Conservation (phyloP, 2,113 vertebrate species). For the Malurus elegans region DNA sequence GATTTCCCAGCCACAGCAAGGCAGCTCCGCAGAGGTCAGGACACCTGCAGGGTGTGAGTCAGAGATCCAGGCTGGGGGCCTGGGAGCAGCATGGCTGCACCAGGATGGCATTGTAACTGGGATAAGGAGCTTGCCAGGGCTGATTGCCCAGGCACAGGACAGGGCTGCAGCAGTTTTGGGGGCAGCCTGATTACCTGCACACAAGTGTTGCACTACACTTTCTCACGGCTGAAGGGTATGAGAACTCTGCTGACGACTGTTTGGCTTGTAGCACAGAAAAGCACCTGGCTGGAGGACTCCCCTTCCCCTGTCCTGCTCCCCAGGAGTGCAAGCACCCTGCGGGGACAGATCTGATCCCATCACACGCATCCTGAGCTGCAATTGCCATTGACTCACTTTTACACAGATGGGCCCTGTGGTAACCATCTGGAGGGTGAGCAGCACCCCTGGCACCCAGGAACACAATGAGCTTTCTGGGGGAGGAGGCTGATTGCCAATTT, state of each 20-base stretch:
- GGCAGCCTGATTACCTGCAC: neutral
- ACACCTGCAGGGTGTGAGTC: neutral
- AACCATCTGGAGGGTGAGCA: neutral
- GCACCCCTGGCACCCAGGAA: neutral
- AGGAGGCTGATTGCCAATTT: neutral
- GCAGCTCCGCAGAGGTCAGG: neutral
- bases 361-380: neutral
- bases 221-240: neutral
- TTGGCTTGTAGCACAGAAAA: neutral
- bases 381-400: neutral
- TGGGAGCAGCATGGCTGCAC: neutral
- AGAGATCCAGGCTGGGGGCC: neutral
- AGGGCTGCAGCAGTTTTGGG: neutral
- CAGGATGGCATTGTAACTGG: neutral
- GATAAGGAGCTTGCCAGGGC: neutral
- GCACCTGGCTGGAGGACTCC: neutral
- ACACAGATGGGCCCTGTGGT: neutral
- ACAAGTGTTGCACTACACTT: accelerated
- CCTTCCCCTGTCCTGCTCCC: neutral
- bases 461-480: neutral
- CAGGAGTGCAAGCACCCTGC: accelerated
- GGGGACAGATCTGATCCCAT: neutral
- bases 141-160: neutral
- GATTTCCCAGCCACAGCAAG: neutral
- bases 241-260: neutral